Evolutionary conservation across 2,888 invertebrate species (phyloP), one percentile per base, ranked within the genome.

Genomic region (Frankliniella fusca): DNA sequence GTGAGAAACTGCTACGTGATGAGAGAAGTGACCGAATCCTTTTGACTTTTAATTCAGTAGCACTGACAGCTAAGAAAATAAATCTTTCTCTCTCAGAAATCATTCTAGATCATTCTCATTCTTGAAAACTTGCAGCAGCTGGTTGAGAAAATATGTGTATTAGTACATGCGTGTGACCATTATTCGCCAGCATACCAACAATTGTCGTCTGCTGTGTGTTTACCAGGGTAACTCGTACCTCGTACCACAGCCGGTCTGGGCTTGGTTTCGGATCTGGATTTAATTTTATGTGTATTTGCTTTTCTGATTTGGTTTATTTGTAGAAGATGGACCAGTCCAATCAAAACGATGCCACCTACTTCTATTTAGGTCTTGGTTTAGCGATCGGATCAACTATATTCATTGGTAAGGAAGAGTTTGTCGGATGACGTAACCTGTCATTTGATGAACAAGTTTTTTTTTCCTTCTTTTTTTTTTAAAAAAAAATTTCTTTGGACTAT

Each of bases 381-480:
- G 95, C 96, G 0, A 88, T 96, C 83, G 91, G 91, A 81, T 96
- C 96, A 0, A 94, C 94, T 86, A 86, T 94, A 83, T 96, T 96
- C 87, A 96, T 96, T 86, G 96, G 95, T 83, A 92, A 86, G 86
- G 86, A 49, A 84, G 50, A 23, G 48, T 27, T 38, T 28, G 80
- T 12, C 61, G 20, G 70, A 8, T 48, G 38, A 82, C 23, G 2
- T 54, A 61, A 54, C 48, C 65, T 80, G 38, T 28, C 28, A 27
- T n/a, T 61, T 3, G 20, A 81, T 18, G 3, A 81, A 50, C 49
- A 20, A n/a, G 5, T 5, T 3, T 3, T 27, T 20, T 20, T n/a
- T 18, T 28, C 28, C n/a, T n/a, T n/a, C n/a, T n/a, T n/a, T n/a
- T n/a, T n/a, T n/a, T n/a, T n/a, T n/a, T n/a, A n/a, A n/a, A n/a